phyloP scores from a whole-genome alignment of 2,797 vertebrate genomes.

The Hybognathus amarus region DNA sequence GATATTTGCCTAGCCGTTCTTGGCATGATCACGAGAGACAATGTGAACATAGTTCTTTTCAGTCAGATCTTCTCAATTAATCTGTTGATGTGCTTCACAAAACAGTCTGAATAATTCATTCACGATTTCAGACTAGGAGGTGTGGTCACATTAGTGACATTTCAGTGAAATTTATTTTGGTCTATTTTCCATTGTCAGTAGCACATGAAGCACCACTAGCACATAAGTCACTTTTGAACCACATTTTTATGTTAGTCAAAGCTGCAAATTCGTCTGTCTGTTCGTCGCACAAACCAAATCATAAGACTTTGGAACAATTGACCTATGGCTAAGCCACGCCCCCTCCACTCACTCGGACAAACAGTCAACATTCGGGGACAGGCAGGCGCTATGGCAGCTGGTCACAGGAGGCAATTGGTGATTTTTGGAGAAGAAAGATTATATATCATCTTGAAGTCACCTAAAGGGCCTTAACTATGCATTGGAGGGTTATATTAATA shows the following conservation, averaged over 20 bases:
- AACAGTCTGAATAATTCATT: not conserved
- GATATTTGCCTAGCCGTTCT: not conserved
- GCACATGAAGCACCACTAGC: not conserved
- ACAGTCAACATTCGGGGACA: no score
- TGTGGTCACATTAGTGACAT: not conserved
- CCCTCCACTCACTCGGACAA: no score
- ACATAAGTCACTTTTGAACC: not conserved
- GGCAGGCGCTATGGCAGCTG: no score
- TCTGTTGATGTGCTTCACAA: not conserved
- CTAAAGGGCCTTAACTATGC: no score
- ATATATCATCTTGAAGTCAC: no score
- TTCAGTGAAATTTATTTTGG: not conserved
- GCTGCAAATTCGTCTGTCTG: not conserved
- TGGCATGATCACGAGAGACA: not conserved
- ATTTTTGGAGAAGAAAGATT: no score
- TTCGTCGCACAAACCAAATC: not conserved
- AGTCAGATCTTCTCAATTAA: not conserved
- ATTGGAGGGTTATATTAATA: no score
- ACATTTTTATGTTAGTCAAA: not conserved
- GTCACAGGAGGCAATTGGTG: no score
- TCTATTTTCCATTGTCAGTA: not conserved
- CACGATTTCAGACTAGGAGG: no score
- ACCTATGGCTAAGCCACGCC: no score
- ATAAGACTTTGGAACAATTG: not conserved
- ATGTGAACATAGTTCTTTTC: not conserved